Base-by-base conservation (phyloP, 1,140 invertebrate genomes). In the Portunus trituberculatus region DNA sequence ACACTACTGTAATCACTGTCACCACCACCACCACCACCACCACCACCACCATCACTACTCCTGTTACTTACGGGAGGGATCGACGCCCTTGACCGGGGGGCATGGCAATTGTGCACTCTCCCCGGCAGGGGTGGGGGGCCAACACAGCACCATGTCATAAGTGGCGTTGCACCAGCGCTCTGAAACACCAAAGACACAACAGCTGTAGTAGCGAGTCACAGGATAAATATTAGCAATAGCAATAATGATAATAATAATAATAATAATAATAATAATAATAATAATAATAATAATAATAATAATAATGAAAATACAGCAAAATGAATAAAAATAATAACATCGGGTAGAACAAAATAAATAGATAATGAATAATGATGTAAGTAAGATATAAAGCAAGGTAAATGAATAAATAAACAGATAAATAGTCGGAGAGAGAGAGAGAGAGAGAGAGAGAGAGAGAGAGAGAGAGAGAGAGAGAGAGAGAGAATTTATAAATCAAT, bases 91-190 rank as follows among this genome's bases (percentile, higher is more conserved):
- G 84, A 97, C 97, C 20, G 97, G 97, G 0, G 98, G 98, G 97
- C 98, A 99, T 96, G 97, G 97, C 96, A 98, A 97, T 82, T 92
- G 87, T 20, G 84, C 90, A 39, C 91, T 91, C n/a, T 86, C 89
- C 25, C 94, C 98, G 3, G 98, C 97, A 95, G 97, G 97, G 16
- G 98, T 98, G 0, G 98, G 97, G 16, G 98, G 98, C 98, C 98
- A 98, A 96, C 98, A 98, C 2, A 98, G 97, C 92, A 98, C 97
- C 14, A 97, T 97, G 97, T 98, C 98, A 97, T 97, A 98, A 12
- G 97, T 98, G 96, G 98, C 94, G 90, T 95, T 95, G 48, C 94
- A 95, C 94, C 94, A 95, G 25, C 89, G 59, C 29, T 95, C 94
- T 95, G 94, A 12, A 86, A 87, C 3, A 39, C 52, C 12, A 59